phyloP scores from a whole-genome alignment of 2,888 invertebrate genomes.

The Embidobia sp. region DNA sequence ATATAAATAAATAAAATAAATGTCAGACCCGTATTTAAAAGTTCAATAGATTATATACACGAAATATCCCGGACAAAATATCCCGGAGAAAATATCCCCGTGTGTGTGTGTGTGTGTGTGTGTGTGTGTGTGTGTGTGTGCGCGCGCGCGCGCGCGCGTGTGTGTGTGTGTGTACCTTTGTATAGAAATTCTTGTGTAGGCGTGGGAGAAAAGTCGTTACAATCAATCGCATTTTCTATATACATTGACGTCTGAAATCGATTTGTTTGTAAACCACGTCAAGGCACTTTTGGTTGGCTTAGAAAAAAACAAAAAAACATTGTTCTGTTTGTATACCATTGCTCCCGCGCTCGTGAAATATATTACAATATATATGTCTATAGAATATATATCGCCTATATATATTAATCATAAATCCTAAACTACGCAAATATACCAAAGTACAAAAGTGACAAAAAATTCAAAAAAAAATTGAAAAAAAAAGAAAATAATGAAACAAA shows the following conservation, averaged over 20 bases:
- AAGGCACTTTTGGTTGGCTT: slow-evolving; percentile 57
- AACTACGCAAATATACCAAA: slow-evolving; percentile 21
- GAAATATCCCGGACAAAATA: no score
- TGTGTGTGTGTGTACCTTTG: no score
- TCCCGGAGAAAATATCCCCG: no score
- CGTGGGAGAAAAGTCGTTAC: slow-evolving; percentile 10
- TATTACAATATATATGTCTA: slow-evolving; percentile 53
- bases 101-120: no score
- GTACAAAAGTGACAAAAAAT: slow-evolving; percentile 26
- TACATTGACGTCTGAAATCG: slow-evolving; percentile 46
- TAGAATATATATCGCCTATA: slow-evolving; percentile 41
- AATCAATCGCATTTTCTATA: slow-evolving; percentile 22
- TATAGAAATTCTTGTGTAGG: no score
- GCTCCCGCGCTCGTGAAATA: slow-evolving; percentile 30
- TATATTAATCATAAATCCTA: slow-evolving; percentile 36
- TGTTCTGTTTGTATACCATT: slow-evolving; percentile 2
- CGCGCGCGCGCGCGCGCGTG: no score
- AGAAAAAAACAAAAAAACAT: no score
- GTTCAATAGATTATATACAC: no score
- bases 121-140: no score
- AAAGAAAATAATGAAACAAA: no score
- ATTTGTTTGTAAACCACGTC: slow-evolving; percentile 55
- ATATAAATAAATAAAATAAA: no score
- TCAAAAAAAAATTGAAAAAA: slow-evolving; percentile 34
- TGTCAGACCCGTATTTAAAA: no score